A percentile compares a stretch with the other conserved stretches of the same genome.
Evolutionary conservation across 2,797 vertebrate species (phyloP).

Genomic region (Pelodytes ibericus): DNA sequence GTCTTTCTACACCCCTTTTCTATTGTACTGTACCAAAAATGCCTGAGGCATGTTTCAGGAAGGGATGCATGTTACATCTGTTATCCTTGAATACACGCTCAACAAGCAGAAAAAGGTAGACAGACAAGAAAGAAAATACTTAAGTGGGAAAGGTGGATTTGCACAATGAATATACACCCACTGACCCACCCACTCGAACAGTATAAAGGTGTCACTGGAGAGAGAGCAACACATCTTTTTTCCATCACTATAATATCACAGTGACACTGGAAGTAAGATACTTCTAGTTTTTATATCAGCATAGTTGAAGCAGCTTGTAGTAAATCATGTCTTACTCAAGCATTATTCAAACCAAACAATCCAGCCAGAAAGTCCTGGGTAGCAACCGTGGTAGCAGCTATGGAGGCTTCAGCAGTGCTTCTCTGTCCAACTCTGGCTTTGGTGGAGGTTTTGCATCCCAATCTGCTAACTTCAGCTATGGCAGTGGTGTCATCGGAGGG

Average conservation of each 20-base stretch:
- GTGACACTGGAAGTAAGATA: not conserved
- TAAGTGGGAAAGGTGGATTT: constrained; percentile 56
- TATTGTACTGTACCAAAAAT: constrained; percentile 60
- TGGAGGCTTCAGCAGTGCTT: constrained; percentile 52
- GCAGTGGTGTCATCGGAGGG: constrained; percentile 70
- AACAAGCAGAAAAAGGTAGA: constrained; percentile 49
- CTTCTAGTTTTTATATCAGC: not conserved
- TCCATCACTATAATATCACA: constrained; percentile 7
- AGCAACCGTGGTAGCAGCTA: constrained; percentile 50
- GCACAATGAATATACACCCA: constrained; percentile 39
- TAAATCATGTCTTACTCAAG: constrained; percentile 33
- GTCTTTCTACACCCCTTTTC: constrained; percentile 64
- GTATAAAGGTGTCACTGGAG: constrained; percentile 61
- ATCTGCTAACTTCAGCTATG: constrained; percentile 64
- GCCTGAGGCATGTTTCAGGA: constrained; percentile 61
- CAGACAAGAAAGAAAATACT: constrained; percentile 14
- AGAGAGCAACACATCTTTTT: constrained; percentile 4
- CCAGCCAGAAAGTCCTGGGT: constrained; percentile 8
- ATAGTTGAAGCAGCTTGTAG: not conserved
- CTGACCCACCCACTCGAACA: constrained; percentile 52
- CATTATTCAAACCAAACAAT: constrained; percentile 6
- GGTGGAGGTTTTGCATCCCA: constrained; percentile 59
- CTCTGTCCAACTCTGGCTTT: constrained; percentile 63
- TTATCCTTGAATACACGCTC: constrained; percentile 56
- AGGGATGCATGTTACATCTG: constrained; percentile 59